Percentiles rank a stretch among this genome's conserved stretches.
Conservation (phyloP, 2,797 vertebrate species). For the Myoxocephalus aenaeus region DNA sequence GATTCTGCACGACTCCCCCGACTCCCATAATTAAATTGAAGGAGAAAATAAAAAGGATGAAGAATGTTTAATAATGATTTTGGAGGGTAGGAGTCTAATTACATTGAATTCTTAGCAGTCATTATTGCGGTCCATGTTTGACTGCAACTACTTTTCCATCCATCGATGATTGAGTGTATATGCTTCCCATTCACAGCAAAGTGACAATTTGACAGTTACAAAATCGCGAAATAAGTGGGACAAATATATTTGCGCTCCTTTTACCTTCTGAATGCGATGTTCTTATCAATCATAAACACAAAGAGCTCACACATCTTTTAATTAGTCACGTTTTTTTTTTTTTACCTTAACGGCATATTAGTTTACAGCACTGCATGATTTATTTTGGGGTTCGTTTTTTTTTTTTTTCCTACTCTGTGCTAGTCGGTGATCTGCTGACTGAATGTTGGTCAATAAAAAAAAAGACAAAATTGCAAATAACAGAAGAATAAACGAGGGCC, state of each 20-base stretch:
- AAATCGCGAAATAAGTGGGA: background rate
- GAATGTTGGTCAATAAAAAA: background rate
- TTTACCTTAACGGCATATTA: background rate
- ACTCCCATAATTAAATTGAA: slow-evolving; percentile 61
- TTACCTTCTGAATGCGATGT: background rate
- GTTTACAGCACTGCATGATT: background rate
- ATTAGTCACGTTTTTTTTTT: background rate
- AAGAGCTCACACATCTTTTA: background rate
- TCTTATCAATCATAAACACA: background rate
- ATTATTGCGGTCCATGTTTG: slow-evolving; percentile 3
- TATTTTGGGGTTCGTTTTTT: background rate
- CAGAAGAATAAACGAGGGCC: background rate
- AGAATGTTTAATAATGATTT: slow-evolving; percentile 24
- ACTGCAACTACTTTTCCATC: background rate
- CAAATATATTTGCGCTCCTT: background rate
- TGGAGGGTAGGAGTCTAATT: slow-evolving; percentile 22
- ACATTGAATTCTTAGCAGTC: slow-evolving; percentile 5
- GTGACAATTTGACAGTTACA: background rate
- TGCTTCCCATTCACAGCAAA: background rate
- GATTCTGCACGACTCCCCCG: slow-evolving; percentile 39
- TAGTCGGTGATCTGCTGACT: background rate
- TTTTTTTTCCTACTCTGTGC: background rate
- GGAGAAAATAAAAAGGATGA: slow-evolving; percentile 8
- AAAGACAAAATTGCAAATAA: background rate
- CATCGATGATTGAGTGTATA: background rate